These are phyloP conservation scores for Wiebesia pumilae DNA, from an alignment of 1,140 invertebrate genomes.

Conservation along the genomic window DNA sequence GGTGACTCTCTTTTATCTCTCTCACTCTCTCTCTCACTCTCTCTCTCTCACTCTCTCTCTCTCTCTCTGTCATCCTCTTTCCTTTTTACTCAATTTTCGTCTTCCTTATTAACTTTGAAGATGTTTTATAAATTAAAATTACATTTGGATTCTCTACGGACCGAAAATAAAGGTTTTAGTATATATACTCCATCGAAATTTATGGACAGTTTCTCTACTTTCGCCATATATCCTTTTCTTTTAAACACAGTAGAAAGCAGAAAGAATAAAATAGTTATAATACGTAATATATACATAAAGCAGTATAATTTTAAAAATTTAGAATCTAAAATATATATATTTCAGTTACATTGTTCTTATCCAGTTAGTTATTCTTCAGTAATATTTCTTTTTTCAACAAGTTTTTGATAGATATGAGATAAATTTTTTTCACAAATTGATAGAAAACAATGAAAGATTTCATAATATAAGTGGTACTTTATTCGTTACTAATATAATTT, in stretches of 20 bases:
- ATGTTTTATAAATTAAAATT: slow-evolving; percentile 10
- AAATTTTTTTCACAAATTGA: background rate
- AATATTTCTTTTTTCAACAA: background rate
- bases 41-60: background rate
- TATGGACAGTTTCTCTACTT: slow-evolving; percentile 20
- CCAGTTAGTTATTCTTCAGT: too few species aligned
- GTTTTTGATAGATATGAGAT: background rate
- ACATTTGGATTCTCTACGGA: background rate
- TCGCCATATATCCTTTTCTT: background rate
- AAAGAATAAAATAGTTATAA: background rate
- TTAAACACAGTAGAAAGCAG: background rate
- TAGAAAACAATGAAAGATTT: background rate
- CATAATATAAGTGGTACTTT: background rate
- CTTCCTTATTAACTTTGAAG: background rate
- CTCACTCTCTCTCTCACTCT: background rate
- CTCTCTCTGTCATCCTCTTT: background rate
- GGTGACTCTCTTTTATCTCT: background rate
- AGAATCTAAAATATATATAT: slow-evolving; percentile 15
- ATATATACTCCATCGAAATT: background rate
- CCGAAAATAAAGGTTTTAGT: background rate
- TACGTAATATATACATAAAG: too few species aligned
- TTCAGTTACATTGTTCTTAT: slow-evolving; percentile 18
- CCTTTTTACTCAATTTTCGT: background rate
- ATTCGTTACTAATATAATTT: background rate
- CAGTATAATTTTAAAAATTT: too few species aligned